Evolutionary conservation across 2,888 invertebrate genomes (phyloP).

Genomic region (Teleiodes luculella): DNA sequence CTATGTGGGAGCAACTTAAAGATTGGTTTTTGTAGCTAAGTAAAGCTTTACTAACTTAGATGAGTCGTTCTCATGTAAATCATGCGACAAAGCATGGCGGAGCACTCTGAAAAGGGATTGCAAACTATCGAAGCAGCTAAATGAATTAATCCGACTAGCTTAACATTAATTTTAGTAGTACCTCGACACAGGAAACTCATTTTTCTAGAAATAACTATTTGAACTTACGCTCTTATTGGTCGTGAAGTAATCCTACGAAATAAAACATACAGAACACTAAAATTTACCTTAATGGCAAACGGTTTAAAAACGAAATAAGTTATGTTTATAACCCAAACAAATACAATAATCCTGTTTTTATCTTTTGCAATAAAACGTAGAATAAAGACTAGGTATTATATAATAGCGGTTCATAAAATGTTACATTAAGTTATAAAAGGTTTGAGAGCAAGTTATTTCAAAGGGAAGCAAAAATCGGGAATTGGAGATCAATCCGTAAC

Average conservation of each 20-base stretch:
- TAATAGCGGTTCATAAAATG: too few relatives aligned
- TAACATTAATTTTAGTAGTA: neutral
- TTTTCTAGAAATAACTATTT: neutral
- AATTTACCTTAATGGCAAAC: too few relatives aligned
- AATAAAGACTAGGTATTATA: too few relatives aligned
- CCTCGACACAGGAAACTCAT: neutral
- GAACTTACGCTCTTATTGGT: neutral
- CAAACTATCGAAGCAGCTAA: neutral
- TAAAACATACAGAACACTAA: too few relatives aligned
- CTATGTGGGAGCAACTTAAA: too few relatives aligned
- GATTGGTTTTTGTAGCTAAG: neutral
- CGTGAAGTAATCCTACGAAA: slow-evolving; percentile 5
- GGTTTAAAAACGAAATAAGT: too few relatives aligned
- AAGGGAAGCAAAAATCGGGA: neutral
- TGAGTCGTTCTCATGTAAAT: too few relatives aligned
- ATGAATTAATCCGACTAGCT: neutral
- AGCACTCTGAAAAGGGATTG: neutral
- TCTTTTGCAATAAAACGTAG: too few relatives aligned
- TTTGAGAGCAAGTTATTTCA: neutral
- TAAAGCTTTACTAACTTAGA: neutral
- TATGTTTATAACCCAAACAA: too few relatives aligned
- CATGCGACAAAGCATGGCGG: neutral
- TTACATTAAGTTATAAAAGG: neutral
- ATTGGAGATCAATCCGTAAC: neutral
- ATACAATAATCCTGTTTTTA: too few relatives aligned